phyloP scores from a whole-genome alignment of 2,113 vertebrate species.

The Raja brachyura region DNA sequence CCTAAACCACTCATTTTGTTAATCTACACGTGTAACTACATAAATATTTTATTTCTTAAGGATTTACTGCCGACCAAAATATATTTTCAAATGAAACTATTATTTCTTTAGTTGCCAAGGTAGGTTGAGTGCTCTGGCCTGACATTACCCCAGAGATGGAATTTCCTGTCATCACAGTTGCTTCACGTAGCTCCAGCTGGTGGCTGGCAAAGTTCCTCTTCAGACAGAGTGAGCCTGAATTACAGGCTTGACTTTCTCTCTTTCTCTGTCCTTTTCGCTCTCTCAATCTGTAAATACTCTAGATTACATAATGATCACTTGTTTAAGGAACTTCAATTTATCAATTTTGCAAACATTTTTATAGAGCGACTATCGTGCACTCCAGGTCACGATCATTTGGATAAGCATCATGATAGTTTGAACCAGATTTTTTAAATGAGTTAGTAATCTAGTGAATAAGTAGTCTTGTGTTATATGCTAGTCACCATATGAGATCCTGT shows the following conservation, averaged over 20 bases:
- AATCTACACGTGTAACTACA: not conserved
- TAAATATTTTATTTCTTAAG: not conserved
- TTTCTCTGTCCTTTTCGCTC: not conserved
- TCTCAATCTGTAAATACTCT: not conserved
- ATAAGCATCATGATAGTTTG: not conserved
- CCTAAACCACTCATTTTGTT: not conserved
- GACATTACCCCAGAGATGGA: not conserved
- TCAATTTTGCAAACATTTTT: not conserved
- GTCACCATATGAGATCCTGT: not conserved
- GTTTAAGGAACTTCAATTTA: not conserved
- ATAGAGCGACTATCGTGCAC: not conserved
- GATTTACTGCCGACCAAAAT: not conserved
- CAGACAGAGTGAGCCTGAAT: not conserved
- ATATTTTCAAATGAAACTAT: not conserved
- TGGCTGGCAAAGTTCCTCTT: not conserved
- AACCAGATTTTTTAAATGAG: constrained; percentile 1
- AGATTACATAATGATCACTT: not conserved
- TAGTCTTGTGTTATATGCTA: not conserved
- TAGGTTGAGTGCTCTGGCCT: not conserved
- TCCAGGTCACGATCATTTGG: not conserved
- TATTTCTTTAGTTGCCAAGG: not conserved
- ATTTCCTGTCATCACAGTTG: not conserved
- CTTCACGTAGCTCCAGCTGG: not conserved
- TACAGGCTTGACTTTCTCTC: not conserved
- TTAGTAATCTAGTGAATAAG: not conserved